Evolutionary conservation across 1,140 invertebrate species (phyloP), one percentile per base, ranked within the genome.

Genomic region (Platorchestia sp.): DNA sequence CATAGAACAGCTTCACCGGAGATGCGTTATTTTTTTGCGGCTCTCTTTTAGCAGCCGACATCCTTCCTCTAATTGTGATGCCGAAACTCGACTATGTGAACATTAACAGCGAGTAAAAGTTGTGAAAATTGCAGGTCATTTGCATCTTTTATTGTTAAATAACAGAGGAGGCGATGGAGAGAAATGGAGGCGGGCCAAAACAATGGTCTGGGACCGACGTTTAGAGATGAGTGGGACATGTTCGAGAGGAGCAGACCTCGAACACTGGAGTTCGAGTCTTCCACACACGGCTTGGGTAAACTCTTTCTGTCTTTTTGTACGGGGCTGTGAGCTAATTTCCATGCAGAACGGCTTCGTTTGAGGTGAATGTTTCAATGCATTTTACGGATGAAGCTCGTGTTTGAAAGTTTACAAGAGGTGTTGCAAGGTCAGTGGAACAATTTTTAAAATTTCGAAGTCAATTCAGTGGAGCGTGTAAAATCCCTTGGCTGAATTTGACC

Each of bases 71-170:
- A 93, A 93, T 93, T 93, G 91, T 93, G 91, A 93, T 93, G 91
- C 91, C 91, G 91, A 93, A 47, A 93, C 91, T 47, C 91, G 91
- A 93, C 91, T 93, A 93, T 93, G 91, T 93, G 91, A 93, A 93
- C 91, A 93, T 93, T 93, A 93, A 93, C 91, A 93, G 45, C 91
- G 91, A 93, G 91, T 93, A 45, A 93, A 93, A 93, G 91, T 93
- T 93, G 91, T 93, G 91, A 93, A 93, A 93, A 93, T 93, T 93
- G 91, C 45, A 45, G 91, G 91, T 93, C 91, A 93, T 93, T 93
- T 93, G 91, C 91, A 93, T 93, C 91, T 93, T 93, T 93, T 93
- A 93, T 93, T 93, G 91, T 93, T 93, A 93, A 93, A 93, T 93
- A 93, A 93, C 91, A 93, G 91, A 93, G 91, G 22, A 93, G 91